Percentiles rank a stretch among this genome's conserved stretches.
Evolutionary conservation across 1,140 invertebrate species (phyloP).

Genomic region (Sitophilus oryzae): DNA sequence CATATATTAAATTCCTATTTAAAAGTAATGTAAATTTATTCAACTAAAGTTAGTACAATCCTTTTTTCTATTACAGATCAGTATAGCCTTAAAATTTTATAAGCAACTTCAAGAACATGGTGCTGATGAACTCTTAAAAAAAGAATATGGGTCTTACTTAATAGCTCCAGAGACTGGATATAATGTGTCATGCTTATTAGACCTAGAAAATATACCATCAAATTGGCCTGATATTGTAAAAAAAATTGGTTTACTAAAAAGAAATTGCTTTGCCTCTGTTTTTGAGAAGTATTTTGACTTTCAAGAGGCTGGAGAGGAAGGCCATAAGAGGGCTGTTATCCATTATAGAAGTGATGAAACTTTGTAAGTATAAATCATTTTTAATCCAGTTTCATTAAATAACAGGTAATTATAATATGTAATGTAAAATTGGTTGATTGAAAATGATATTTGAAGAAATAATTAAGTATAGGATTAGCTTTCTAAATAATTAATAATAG

Average conservation of each 20-base stretch:
- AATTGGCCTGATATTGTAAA: slow-evolving; percentile 85
- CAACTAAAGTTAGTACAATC: background rate
- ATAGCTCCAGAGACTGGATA: slow-evolving; percentile 84
- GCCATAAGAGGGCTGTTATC: slow-evolving; percentile 92
- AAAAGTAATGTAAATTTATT: no score
- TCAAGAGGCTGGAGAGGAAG: slow-evolving; percentile 86
- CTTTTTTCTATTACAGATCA: slow-evolving; percentile 66
- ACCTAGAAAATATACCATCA: slow-evolving; percentile 86
- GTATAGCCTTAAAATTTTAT: slow-evolving; percentile 98
- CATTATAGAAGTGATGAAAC: slow-evolving; percentile 99
- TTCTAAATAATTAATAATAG: no score
- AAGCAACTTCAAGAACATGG: slow-evolving; percentile 97
- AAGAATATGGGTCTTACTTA: slow-evolving; percentile 77
- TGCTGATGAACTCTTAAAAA: slow-evolving; percentile 90
- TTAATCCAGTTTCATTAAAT: no score
- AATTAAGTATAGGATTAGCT: no score
- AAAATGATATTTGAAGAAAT: no score
- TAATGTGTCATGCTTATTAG: slow-evolving; percentile 90
- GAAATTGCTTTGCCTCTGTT: slow-evolving; percentile 98
- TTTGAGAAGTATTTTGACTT: slow-evolving; percentile 99
- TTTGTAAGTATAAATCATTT: slow-evolving; percentile 84
- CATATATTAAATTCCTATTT: no score
- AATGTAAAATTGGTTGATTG: no score
- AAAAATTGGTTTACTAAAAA: slow-evolving; percentile 90
- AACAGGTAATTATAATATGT: no score